Base-by-base conservation (phyloP, 2,113 vertebrate species). In the Microcebus murinus region DNA sequence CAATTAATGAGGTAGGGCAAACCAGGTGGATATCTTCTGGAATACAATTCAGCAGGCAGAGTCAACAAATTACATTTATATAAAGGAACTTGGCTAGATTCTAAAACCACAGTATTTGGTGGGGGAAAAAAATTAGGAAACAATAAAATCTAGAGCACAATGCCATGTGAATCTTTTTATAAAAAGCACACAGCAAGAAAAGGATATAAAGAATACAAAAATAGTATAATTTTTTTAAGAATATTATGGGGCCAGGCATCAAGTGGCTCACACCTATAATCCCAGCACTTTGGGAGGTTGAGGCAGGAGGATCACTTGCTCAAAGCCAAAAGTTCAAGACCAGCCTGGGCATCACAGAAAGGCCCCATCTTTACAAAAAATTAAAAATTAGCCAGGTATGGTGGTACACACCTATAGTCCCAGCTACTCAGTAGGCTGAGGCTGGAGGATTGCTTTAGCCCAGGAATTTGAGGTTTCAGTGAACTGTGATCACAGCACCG, bases 121-220 rank as follows among this genome's bases (percentile, higher is more conserved):
- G 7, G 48, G 57, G 68, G 85, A 63, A 73, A 88, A 63, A 67
- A 57, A 91, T 27, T 74, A 94, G 70, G 29, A 80, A 95, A 59
- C 50, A 80, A 82, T n/a, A 82, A 77, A 93, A 82, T 82, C 42
- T 52, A 74, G 59, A 92, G 42, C 10, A 80, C 3, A 34, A 88
- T 71, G 25, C 5, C 34, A n/a, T 12, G 3, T 61, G 55, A 52
- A n/a, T 36, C 17, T 55, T 55, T 55, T 55, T 55, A 6, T 55
- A 86, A 95, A 93, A 93, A 63, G 70, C 11, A 93, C 15, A 57
- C 36, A 85, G 23, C 63, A 84, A 87, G 55, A 65, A 87, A 87
- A 91, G 25, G 45, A 82, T 88, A 12, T 36, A n/a, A 17, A 83
- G 94, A 55, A 96, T 36, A 87, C 9, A 85, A 13, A 80, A 95